Base-by-base conservation (phyloP, 2,113 vertebrate species). In the Siniperca chuatsi region DNA sequence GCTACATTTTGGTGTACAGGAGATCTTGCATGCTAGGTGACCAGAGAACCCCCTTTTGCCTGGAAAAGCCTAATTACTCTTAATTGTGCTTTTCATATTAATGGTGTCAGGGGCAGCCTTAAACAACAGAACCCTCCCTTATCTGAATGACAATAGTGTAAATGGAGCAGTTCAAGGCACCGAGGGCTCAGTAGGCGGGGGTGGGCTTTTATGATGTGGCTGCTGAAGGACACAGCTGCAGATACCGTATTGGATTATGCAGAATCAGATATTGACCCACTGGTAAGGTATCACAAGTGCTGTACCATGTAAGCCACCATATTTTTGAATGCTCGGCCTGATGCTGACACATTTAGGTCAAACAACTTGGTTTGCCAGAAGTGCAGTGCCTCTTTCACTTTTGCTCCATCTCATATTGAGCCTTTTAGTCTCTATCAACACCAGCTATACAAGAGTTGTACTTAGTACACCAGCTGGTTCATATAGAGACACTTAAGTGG, bases 131-230 rank as follows among this genome's bases (percentile, higher is more conserved):
- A 23, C n/a, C 75, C 82, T 42, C 64, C 58, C 87, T 90, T 75
- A 95, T 95, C 89, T 93, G 85, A 94, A 95, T 95, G 79, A 94
- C 88, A 95, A 92, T 23, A 62, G 83, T 94, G 92, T 92, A 94
- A 94, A 93, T 94, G 87, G 79, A 80, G 80, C 91, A 75, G 61
- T 61, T 78, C 9, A 48, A 60, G 61, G 54, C 79, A 48, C 8
- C 0, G 42, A 48, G 75, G 68, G 40, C 55, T 74, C 33, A 37
- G 71, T 25, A 20, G 79, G 58, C 1, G 81, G 83, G 61, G 64
- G 62, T 55, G 65, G 75, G 79, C 13, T 82, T 83, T 84, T 42
- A 66, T 64, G 74, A 62, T 62, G 70, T 23, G 73, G 50, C 55
- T 74, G 29, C 61, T 58, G 65, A 68, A 50, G 74, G 68, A 66